Base-by-base conservation (phyloP, 1,140 invertebrate genomes). In the Drosophila mayri region DNA sequence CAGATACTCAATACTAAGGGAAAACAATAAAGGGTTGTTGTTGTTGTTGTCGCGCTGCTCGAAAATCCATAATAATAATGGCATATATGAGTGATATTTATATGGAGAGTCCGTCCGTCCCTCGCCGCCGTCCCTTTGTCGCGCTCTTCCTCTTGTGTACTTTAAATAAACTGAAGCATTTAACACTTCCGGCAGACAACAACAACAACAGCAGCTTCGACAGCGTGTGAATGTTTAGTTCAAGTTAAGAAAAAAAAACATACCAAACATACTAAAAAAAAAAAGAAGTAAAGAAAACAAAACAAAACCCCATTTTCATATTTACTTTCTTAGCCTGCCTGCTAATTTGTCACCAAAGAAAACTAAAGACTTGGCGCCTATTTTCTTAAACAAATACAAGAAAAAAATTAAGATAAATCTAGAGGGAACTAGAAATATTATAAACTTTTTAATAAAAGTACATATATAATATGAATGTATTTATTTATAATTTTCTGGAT, bases 141-240 rank as follows among this genome's bases (percentile, higher is more conserved):
- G n/a, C 38, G 14, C 67, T 41, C 67, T 58, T 59, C 4, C 67
- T 50, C 65, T 55, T 55, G 76, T 81, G 65, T 85, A 81, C 71
- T 88, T 85, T 79, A 90, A 88, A 90, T 88, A 90, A 88, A 90
- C 81, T 85, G 78, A 88, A 88, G 85, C 81, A 85, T 90, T 88
- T 88, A 88, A 88, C 85, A 88, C 85, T 88, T 88, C 85, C 85
- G 85, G 85, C 85, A 81, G 81, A 88, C 83, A 72, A 59, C 60
- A 66, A 41, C 57, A 63, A 57, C 78, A 47, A 41, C 57, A 63
- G 41, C 73, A 49, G 62, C 70, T 65, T 70, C 70, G 64, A 83
- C 68, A 85, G 78, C 85, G 85, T 88, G 85, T 88, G 85, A 90
- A 90, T 88, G 85, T 85, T 90, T 81, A 73, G 74, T 50, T 79